phyloP scores from a whole-genome alignment of 2,797 vertebrate genomes.

The Myotis vivesi region DNA sequence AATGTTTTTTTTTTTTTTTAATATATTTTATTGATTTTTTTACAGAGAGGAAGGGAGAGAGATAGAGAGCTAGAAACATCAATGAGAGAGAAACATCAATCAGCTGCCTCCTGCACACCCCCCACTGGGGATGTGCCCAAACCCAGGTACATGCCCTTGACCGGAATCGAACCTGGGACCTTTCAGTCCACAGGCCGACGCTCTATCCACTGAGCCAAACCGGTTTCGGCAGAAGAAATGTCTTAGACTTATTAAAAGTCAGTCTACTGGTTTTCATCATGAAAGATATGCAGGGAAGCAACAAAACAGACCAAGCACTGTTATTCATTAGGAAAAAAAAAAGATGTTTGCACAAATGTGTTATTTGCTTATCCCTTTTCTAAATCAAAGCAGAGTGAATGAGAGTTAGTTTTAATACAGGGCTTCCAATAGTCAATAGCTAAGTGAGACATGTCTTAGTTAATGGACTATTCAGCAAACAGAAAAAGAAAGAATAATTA shows the following conservation, averaged over 20 bases:
- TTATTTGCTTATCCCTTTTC: neutral
- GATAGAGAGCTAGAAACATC: too few species aligned
- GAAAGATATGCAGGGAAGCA: neutral
- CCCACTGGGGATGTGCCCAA: too few species aligned
- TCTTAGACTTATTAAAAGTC: neutral
- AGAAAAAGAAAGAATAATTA: conserved; percentile 1
- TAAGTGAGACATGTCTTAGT: neutral
- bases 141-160: too few species aligned
- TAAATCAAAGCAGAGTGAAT: conserved; percentile 14
- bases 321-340: conserved; percentile 40
- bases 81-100: too few species aligned
- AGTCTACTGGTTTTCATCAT: neutral
- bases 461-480: neutral
- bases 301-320: neutral
- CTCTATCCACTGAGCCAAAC: too few species aligned
- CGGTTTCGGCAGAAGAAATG: neutral
- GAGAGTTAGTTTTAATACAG: neutral
- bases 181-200: too few species aligned
- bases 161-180: too few species aligned
- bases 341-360: neutral
- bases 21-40: too few species aligned
- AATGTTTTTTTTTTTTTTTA: neutral
- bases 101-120: too few species aligned
- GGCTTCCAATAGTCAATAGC: neutral
- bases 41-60: too few species aligned